Base-by-base conservation (phyloP, 1,140 invertebrate species). In the Saccostrea echinata region DNA sequence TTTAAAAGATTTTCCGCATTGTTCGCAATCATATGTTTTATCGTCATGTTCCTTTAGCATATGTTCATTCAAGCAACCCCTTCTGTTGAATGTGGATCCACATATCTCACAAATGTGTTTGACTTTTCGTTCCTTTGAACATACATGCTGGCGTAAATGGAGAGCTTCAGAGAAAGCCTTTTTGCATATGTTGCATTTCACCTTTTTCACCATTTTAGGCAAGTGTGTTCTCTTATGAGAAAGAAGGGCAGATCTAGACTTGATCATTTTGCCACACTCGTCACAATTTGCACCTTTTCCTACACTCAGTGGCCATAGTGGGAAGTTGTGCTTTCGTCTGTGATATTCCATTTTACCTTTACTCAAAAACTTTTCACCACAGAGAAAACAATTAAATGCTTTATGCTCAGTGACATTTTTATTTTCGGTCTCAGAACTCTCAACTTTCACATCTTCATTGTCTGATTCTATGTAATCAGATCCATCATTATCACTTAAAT, bases 1-100 rank as follows among this genome's bases (percentile, higher is more conserved):
- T n/a, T 61, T 27, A 52, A 86, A 86, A 24, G 9, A 35, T 61
- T 76, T 80, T 13, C 27, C 13, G 35, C 86, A 86, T 9, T 43
- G 21, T 64, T 86, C 53, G 82, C 86, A 86, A 11, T 3, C 18
- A n/a, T 55, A 57, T 18, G 55, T 86, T 64, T 57, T 51, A 16
- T 55, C 18, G 11, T 81, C 18, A 53, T 83, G 33, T n/a, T 61
- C 53, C 12, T 82, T 82, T 18, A 61, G 43, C 11, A 13, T 76
- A 33, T 76, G 68, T 3, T 8, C 11, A 13, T 27, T 27, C 11
- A 76, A 33, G 27, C 33, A 11, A 1, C 30, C 27, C 27, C 11
- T 30, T 27, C 24, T 30, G 13, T 13, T 61, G 16, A 33, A 76
- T 12, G 24, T 9, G 13, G 24, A 16, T 3, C 68, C 68, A 30